A percentile compares a stretch with the other conserved stretches of the same genome.
Conservation (phyloP, 2,888 invertebrate genomes). For the Lycophotia porphyrea region DNA sequence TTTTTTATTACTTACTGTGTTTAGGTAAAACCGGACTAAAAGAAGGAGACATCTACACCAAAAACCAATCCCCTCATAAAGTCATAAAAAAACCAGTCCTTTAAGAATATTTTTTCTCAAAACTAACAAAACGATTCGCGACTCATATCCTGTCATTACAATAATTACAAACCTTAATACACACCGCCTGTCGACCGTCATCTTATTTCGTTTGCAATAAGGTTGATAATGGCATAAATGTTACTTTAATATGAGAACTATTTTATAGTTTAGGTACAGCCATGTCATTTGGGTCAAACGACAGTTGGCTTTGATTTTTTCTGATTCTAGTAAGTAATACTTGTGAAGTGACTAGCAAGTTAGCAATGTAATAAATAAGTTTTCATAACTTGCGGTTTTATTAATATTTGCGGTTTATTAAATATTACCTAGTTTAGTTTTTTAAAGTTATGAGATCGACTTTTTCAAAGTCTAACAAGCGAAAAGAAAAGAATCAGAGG, state of each 20-base stretch:
- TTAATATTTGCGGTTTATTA: conserved; percentile 42
- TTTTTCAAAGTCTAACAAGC: too few relatives aligned
- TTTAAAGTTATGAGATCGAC: too few relatives aligned
- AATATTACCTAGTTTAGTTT: conserved; percentile 5
- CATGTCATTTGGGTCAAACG: conserved; percentile 72
- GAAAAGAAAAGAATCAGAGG: too few relatives aligned
- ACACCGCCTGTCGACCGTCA: conserved; percentile 1
- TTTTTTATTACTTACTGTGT: neutral
- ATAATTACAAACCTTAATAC: conserved; percentile 38
- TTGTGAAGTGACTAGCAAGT: conserved; percentile 46
- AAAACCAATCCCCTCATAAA: neutral
- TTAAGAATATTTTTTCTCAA: conserved; percentile 29
- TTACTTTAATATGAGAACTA: conserved; percentile 42
- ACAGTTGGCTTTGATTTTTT: conserved; percentile 72
- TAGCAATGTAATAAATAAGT: conserved; percentile 32
- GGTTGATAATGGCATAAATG: conserved; percentile 49
- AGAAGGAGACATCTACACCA: neutral
- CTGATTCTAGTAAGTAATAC: conserved; percentile 40
- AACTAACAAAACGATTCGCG: conserved; percentile 67
- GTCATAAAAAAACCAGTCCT: neutral
- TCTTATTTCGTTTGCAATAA: conserved; percentile 22
- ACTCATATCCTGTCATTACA: conserved; percentile 72
- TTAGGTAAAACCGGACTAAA: neutral
- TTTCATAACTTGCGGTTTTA: conserved; percentile 45
- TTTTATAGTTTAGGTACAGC: conserved; percentile 48